Percentiles rank a stretch among this genome's conserved stretches.
These are phyloP conservation scores for Drosophila rubida DNA, from an alignment of 2,888 invertebrate genomes.

Conservation along the genomic window DNA sequence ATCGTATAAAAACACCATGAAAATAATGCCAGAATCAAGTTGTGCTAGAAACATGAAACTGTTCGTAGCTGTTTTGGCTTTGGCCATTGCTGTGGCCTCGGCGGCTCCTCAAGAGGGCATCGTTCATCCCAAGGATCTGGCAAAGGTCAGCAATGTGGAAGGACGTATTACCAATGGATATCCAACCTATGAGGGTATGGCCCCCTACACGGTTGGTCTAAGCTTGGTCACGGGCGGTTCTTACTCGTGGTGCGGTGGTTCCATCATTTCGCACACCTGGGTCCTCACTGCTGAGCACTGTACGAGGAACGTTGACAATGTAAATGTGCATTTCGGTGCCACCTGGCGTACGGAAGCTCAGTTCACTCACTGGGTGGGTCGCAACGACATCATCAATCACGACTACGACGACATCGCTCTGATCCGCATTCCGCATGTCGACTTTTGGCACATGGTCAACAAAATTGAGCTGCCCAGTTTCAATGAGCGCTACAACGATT, in stretches of 20 bases:
- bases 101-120: constrained; percentile 31
- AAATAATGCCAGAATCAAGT: constrained; percentile 2
- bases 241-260: constrained; percentile 75
- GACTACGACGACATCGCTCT: constrained; percentile 63
- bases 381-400: constrained; percentile 57
- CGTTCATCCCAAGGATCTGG: constrained; percentile 49
- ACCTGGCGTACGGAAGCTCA: constrained; percentile 64
- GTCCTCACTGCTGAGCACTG: constrained; percentile 80
- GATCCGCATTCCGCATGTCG: constrained; percentile 66
- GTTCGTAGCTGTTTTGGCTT: constrained; percentile 35
- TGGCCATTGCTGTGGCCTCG: constrained; percentile 41
- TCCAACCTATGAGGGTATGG: constrained; percentile 61
- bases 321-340: constrained; percentile 66
- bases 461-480: constrained; percentile 56
- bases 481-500: constrained; percentile 54
- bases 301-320: constrained; percentile 52
- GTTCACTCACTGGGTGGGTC: constrained; percentile 61
- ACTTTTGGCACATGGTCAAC: constrained; percentile 56
- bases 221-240: constrained; percentile 48
- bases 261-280: constrained; percentile 70
- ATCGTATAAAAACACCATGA: constrained; percentile 8
- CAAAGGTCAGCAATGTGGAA: constrained; percentile 38
- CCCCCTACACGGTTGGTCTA: constrained; percentile 75
- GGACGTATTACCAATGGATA: constrained; percentile 76
- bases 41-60: constrained; percentile 40